Evolutionary conservation across 2,113 vertebrate genomes (phyloP).

Genomic region (Apodemus sylvaticus): DNA sequence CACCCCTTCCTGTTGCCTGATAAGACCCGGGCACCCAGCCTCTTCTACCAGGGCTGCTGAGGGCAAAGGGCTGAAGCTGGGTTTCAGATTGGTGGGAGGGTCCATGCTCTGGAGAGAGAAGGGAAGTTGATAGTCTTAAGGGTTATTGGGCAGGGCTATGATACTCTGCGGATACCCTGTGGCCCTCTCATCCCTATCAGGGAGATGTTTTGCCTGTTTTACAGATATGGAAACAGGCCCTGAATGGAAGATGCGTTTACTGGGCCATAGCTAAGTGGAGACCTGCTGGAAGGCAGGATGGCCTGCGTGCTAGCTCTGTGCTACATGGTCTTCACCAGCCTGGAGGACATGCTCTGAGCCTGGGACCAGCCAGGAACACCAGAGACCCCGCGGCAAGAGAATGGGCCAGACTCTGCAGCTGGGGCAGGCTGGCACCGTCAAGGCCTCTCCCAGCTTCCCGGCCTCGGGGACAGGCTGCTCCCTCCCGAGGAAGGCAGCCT

Average conservation of each 20-base stretch:
- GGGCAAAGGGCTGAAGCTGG: neutral
- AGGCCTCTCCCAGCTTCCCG: slow-evolving; percentile 77
- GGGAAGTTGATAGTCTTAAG: neutral
- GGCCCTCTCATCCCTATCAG: slow-evolving; percentile 52
- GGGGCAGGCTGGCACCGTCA: slow-evolving; percentile 70
- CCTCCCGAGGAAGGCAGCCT: slow-evolving; percentile 73
- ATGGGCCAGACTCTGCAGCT: neutral
- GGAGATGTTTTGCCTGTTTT: slow-evolving; percentile 71
- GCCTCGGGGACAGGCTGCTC: slow-evolving; percentile 43
- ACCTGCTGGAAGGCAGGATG: slow-evolving; percentile 41
- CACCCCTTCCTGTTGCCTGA: slow-evolving; percentile 21
- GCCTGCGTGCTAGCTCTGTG: neutral
- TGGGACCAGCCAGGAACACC: neutral
- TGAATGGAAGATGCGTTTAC: slow-evolving; percentile 23
- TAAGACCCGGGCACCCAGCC: slow-evolving; percentile 13
- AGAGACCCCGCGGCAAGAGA: slow-evolving; percentile 29
- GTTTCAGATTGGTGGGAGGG: neutral
- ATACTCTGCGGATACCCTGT: neutral
- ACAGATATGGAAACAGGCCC: slow-evolving; percentile 63
- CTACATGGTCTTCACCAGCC: slow-evolving; percentile 29
- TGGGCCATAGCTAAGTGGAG: slow-evolving; percentile 53
- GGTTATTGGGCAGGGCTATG: neutral
- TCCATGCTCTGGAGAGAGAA: neutral
- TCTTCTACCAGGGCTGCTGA: neutral
- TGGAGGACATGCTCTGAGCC: neutral